Percentiles rank a stretch among this genome's conserved stretches.
phyloP scores from a whole-genome alignment of 2,888 invertebrate species.

The Chrysina gloriosa region DNA sequence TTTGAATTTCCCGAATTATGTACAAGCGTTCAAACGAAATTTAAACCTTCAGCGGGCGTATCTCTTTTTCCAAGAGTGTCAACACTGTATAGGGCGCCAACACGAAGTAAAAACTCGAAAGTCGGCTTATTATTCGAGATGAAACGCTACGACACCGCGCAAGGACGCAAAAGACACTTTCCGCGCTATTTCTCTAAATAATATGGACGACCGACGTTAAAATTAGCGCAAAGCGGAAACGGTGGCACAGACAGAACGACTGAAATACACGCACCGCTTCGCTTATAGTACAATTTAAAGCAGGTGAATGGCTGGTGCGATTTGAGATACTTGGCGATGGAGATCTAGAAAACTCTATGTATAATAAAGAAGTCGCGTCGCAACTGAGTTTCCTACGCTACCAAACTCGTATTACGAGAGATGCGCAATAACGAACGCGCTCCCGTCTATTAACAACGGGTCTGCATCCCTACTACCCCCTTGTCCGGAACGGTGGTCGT shows the following conservation, averaged over 20 bases:
- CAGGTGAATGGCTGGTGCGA: background rate
- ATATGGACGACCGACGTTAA: background rate
- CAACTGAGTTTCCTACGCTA: constrained; percentile 18
- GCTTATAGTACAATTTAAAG: background rate
- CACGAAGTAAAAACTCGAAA: background rate
- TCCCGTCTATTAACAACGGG: constrained; percentile 11
- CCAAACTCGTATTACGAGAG: background rate
- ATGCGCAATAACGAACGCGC: constrained; percentile 27
- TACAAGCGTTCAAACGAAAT: background rate
- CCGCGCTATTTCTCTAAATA: constrained; percentile 18
- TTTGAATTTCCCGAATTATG: background rate
- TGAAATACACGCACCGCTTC: background rate
- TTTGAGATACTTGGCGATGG: background rate
- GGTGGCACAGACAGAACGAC: background rate
- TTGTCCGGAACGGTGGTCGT: background rate
- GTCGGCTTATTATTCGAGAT: constrained; percentile 8
- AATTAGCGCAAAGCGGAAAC: constrained; percentile 16
- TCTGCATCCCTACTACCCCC: constrained; percentile 14
- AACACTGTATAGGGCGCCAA: background rate
- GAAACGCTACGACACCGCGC: background rate
- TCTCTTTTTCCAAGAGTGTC: background rate
- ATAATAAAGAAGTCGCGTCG: constrained; percentile 1
- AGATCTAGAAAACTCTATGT: constrained; percentile 5
- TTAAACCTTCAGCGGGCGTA: constrained; percentile 7
- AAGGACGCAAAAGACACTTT: constrained; percentile 2